phyloP scores from a whole-genome alignment of 2,113 vertebrate genomes.

The Myotis yumanensis region DNA sequence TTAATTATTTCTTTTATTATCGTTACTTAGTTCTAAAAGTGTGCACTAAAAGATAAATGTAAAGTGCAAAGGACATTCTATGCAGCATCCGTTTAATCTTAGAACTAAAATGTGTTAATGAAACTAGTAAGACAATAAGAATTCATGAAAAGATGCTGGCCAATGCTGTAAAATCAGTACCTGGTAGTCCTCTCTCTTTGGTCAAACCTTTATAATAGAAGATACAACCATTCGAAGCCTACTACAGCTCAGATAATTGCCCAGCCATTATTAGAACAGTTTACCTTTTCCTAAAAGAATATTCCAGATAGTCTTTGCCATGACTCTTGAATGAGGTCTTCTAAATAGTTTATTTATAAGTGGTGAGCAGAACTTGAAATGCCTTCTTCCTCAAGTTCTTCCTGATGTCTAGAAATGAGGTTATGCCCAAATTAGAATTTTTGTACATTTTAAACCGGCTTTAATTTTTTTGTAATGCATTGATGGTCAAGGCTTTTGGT shows the following conservation, averaged over 20 bases:
- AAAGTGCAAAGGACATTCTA: slow-evolving; percentile 3
- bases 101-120: slow-evolving; percentile 5
- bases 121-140: slow-evolving; percentile 9
- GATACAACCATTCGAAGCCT: not conserved
- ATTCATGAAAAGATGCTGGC: not conserved
- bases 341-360: not conserved
- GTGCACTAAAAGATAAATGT: not conserved
- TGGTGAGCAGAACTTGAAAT: not conserved
- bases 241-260: not conserved
- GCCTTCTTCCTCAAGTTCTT: not conserved
- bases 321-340: not conserved
- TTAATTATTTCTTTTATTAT: slow-evolving; percentile 28
- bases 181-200: not conserved
- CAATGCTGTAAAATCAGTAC: not conserved
- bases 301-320: not conserved
- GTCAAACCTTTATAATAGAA: not conserved
- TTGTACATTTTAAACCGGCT: not conserved
- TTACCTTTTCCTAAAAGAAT: not conserved
- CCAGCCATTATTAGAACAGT: not conserved
- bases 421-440: not conserved
- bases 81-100: not conserved
- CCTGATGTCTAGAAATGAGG: not conserved
- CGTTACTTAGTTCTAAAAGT: not conserved
- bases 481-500: not conserved
- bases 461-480: not conserved